Evolutionary conservation across 2,888 invertebrate genomes (phyloP).

Genomic region (Morpho deidamia): DNA sequence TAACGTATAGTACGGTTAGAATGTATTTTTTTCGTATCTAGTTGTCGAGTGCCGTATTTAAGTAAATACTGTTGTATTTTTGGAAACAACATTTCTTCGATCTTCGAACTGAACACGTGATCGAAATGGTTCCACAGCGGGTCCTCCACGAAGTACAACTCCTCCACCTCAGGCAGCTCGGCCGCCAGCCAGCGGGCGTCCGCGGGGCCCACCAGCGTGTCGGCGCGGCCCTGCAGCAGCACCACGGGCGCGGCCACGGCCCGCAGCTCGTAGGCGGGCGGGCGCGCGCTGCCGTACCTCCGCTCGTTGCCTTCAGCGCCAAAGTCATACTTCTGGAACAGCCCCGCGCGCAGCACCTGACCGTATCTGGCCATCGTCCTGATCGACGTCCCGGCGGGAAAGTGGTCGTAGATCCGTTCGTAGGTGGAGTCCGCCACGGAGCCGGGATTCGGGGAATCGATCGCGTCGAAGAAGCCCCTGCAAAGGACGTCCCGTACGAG

Average conservation of each 20-base stretch:
- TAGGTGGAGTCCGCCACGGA: slow-evolving; percentile 13
- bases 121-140: slow-evolving; percentile 39
- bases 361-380: slow-evolving; percentile 38
- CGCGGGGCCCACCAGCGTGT: slow-evolving; percentile 33
- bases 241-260: slow-evolving; percentile 35
- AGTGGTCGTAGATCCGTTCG: slow-evolving; percentile 31
- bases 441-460: slow-evolving; percentile 9
- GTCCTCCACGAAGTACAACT: slow-evolving; percentile 5
- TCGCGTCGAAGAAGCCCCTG: not conserved
- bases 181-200: slow-evolving; percentile 32
- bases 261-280: slow-evolving; percentile 40
- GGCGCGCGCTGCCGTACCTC: slow-evolving; percentile 31
- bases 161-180: slow-evolving; percentile 34
- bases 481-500: not conserved
- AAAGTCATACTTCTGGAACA: slow-evolving; percentile 42
- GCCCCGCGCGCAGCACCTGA: slow-evolving; percentile 30
- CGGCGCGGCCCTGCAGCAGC: slow-evolving; percentile 37
- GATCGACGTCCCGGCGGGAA: slow-evolving; percentile 40
- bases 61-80: slow-evolving; percentile 2
- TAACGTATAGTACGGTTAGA: not conserved
- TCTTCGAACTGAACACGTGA: slow-evolving; percentile 27
- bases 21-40: not conserved
- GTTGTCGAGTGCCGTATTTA: not conserved
- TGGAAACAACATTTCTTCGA: not conserved
- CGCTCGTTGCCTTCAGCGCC: slow-evolving; percentile 33